A percentile compares a stretch with the other conserved stretches of the same genome.
phyloP scores from a whole-genome alignment of 2,113 vertebrate species.

The Lagopus leucura region DNA sequence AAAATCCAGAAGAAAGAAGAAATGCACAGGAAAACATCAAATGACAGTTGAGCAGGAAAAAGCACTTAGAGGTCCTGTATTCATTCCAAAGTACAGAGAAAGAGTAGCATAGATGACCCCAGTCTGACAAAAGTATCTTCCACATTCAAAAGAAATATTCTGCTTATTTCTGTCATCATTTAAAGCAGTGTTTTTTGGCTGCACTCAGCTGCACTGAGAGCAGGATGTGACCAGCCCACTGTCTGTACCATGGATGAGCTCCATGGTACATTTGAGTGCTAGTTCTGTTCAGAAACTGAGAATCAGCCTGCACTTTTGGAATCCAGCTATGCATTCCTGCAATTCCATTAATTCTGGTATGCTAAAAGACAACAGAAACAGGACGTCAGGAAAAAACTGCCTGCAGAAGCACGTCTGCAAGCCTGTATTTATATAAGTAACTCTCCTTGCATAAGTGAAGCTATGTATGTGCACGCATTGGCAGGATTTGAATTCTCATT shows the following conservation, averaged over 20 bases:
- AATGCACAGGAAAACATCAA: neutral
- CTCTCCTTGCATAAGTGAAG: neutral
- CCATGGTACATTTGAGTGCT: accelerated
- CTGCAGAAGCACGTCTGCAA: neutral
- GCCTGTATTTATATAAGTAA: neutral
- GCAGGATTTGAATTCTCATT: neutral
- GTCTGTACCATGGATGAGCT: neutral
- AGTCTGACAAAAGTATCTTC: neutral
- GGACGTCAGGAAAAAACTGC: neutral
- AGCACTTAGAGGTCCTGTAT: neutral
- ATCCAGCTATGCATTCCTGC: conserved; percentile 6
- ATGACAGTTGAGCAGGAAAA: neutral
- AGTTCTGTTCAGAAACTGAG: neutral
- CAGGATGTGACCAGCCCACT: neutral
- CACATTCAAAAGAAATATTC: neutral
- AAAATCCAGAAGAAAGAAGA: neutral
- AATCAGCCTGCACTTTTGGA: neutral
- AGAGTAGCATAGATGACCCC: neutral
- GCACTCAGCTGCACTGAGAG: neutral
- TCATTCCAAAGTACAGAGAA: neutral
- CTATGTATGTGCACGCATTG: neutral
- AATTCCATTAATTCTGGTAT: conserved; percentile 3
- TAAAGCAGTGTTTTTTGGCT: neutral
- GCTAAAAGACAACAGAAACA: neutral
- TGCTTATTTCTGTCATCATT: neutral